Percentiles rank a stretch among this genome's conserved stretches.
phyloP scores from a whole-genome alignment of 92 coral and sea anemone genomes.

The Virgularia gustaviana region DNA sequence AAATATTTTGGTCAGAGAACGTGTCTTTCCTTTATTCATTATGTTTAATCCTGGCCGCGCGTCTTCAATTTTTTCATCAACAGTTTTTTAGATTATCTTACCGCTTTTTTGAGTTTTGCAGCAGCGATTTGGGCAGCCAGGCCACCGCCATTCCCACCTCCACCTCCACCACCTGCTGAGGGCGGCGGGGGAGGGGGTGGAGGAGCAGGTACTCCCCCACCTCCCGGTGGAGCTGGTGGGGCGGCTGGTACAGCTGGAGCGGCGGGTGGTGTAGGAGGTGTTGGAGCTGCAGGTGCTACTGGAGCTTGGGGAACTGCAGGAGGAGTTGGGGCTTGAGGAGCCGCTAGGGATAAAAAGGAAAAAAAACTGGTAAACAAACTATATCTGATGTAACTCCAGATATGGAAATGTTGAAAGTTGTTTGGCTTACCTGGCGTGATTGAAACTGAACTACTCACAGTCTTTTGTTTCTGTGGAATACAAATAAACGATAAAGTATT shows the following conservation, averaged over 20 bases:
- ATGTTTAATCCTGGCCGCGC: too few species aligned
- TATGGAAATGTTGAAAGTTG: not conserved
- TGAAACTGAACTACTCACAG: constrained; percentile 4
- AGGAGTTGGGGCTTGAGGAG: constrained; percentile 47
- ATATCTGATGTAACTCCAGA: not conserved
- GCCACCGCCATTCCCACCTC: constrained; percentile 79
- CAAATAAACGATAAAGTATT: too few species aligned
- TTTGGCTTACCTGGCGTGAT: constrained; percentile 12
- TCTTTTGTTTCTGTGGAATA: constrained; percentile 20
- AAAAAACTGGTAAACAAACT: not conserved
- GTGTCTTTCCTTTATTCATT: not conserved
- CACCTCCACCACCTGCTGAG: constrained; percentile 55
- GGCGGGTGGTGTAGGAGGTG: constrained; percentile 54
- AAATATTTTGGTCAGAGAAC: not conserved
- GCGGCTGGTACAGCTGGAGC: constrained; percentile 71
- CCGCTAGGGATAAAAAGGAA: constrained; percentile 45
- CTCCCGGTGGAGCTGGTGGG: constrained; percentile 27
- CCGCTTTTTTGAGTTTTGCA: constrained; percentile 83
- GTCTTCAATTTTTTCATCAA: too few species aligned
- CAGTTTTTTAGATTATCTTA: not conserved
- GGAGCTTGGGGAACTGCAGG: constrained; percentile 61
- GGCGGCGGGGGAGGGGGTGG: constrained; percentile 86
- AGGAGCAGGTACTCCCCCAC: constrained; percentile 50
- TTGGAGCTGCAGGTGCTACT: constrained; percentile 44
- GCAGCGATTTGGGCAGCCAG: constrained; percentile 98